A percentile compares a stretch with the other conserved stretches of the same genome.
Conservation (phyloP, 2,797 vertebrate species). For the Lindbergichthys nudifrons region DNA sequence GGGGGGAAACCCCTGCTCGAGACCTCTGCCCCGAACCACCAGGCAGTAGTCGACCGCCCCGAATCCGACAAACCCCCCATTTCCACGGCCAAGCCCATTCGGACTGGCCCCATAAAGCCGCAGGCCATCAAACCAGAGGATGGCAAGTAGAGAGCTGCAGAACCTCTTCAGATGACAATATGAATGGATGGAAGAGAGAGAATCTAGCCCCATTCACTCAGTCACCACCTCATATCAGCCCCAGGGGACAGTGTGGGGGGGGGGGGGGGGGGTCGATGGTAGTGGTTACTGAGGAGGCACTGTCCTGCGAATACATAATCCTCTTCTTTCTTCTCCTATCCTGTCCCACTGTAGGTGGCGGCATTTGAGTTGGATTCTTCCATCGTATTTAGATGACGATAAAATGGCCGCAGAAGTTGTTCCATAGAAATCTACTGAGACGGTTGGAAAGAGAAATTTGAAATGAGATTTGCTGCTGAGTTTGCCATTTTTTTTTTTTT, state of each 20-base stretch:
- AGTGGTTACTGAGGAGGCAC: slow-evolving; percentile 50
- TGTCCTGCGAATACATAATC: slow-evolving; percentile 56
- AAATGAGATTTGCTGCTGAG: slow-evolving; percentile 79
- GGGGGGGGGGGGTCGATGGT: slow-evolving; percentile 26
- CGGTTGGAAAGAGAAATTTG: slow-evolving; percentile 36
- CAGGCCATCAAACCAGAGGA: slow-evolving; percentile 99
- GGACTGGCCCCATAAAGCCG: slow-evolving; percentile 99
- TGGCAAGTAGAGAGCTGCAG: slow-evolving; percentile 87
- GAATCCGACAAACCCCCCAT: slow-evolving; percentile 89
- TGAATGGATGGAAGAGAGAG: slow-evolving; percentile 54
- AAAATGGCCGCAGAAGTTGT: slow-evolving; percentile 61
- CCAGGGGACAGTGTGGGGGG: slow-evolving; percentile 40
- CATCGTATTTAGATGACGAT: slow-evolving; percentile 62
- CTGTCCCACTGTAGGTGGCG: slow-evolving; percentile 60
- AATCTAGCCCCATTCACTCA: slow-evolving; percentile 61
- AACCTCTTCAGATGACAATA: slow-evolving; percentile 45
- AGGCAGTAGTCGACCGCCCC: slow-evolving; percentile 68
- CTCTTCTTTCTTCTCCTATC: slow-evolving; percentile 58
- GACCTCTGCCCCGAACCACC: slow-evolving; percentile 82
- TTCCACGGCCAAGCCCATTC: slow-evolving; percentile 90
- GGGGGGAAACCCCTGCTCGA: slow-evolving; percentile 86
- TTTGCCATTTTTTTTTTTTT: slow-evolving; percentile 75
- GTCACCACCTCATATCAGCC: slow-evolving; percentile 68
- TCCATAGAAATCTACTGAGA: slow-evolving; percentile 63
- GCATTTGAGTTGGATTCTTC: slow-evolving; percentile 67